phyloP scores from a whole-genome alignment of 2,888 invertebrate genomes.

The Pteria penguin region DNA sequence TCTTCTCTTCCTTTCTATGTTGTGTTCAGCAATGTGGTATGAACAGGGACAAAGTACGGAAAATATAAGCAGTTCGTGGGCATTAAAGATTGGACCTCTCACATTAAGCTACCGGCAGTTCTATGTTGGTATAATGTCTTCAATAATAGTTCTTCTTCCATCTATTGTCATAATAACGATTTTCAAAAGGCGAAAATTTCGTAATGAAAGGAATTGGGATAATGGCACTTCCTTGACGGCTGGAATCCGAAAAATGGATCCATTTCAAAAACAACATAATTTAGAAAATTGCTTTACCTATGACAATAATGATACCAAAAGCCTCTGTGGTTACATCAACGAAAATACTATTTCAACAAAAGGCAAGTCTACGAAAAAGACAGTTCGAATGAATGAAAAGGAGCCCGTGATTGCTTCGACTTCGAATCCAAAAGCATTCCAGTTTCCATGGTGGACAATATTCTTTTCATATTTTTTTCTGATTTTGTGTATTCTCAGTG shows the following conservation, averaged over 20 bases:
- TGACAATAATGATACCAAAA: background rate
- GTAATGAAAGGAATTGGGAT: no score
- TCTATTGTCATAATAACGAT: slow-evolving; percentile 40
- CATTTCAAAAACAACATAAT: background rate
- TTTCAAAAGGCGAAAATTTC: slow-evolving; percentile 30
- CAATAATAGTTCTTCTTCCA: slow-evolving; percentile 42
- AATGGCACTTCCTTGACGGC: background rate
- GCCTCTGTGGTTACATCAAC: background rate
- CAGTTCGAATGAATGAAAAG: background rate
- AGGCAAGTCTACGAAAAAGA: background rate
- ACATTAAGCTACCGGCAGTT: slow-evolving; percentile 54
- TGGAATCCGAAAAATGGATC: background rate
- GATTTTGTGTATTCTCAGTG: slow-evolving; percentile 64
- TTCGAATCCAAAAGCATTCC: background rate
- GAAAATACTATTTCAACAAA: background rate
- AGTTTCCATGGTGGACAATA: slow-evolving; percentile 60
- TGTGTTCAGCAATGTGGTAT: slow-evolving; percentile 64
- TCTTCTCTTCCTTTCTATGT: slow-evolving; percentile 57
- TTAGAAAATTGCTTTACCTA: no score
- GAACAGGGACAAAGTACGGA: background rate
- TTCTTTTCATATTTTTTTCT: slow-evolving; percentile 77
- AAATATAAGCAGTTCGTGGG: background rate
- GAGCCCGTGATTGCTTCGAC: background rate
- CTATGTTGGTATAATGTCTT: slow-evolving; percentile 56
- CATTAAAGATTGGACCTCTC: slow-evolving; percentile 46